A percentile compares a stretch with the other conserved stretches of the same genome.
phyloP scores from a whole-genome alignment of 1,140 invertebrate genomes.

The Meloidogyne exigua region DNA sequence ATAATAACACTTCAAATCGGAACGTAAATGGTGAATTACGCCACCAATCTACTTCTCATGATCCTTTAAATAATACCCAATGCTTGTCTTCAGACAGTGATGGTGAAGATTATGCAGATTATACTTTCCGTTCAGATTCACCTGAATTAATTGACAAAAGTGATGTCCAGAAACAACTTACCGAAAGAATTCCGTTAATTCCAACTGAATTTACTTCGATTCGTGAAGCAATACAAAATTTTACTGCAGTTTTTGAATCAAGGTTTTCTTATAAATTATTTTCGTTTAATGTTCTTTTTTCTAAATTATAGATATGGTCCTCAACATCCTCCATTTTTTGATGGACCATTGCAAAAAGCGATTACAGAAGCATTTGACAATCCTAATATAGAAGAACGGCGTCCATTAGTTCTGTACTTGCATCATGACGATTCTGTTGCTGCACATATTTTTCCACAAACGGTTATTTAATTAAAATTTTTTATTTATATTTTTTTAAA shows the following conservation, averaged over 20 bases:
- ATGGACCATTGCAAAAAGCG: conserved; percentile 30
- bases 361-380: conserved; percentile 43
- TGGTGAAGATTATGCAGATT: not conserved
- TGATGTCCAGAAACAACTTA: conserved; percentile 2
- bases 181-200: conserved; percentile 39
- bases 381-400: conserved; percentile 30
- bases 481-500: conserved; percentile 15
- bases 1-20: not conserved
- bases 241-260: conserved; percentile 47
- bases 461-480: conserved; percentile 26
- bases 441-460: conserved; percentile 49
- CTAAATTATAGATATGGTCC: conserved; percentile 39
- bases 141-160: not conserved
- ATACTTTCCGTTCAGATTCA: not conserved
- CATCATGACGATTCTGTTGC: conserved; percentile 47
- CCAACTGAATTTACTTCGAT: conserved; percentile 48
- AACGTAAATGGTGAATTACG: not conserved
- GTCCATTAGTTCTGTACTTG: conserved; percentile 45
- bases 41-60: not conserved
- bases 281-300: not conserved
- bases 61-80: not conserved
- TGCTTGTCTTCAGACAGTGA: not conserved
- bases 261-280: conserved; percentile 31
- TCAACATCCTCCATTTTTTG: conserved; percentile 38
- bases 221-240: conserved; percentile 47